phyloP scores from a whole-genome alignment of 2,888 invertebrate species.

The Muscina levida region DNA sequence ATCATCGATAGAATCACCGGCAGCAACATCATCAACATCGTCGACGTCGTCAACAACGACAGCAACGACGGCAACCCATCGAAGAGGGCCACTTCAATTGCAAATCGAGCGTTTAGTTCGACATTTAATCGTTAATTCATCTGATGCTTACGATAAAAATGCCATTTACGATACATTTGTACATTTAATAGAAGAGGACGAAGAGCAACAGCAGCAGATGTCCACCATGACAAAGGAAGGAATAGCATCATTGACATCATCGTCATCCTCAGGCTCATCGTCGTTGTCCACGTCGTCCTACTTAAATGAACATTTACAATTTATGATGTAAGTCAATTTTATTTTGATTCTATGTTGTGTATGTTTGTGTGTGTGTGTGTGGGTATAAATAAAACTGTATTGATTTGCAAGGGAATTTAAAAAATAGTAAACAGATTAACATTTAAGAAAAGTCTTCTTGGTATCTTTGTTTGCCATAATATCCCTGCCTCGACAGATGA shows the following conservation, averaged over 20 bases:
- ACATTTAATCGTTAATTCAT: conserved; percentile 65
- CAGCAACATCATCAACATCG: too few species aligned
- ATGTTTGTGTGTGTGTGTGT: background rate
- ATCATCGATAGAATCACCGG: conserved; percentile 32
- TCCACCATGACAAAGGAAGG: conserved; percentile 26
- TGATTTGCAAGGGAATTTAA: too few species aligned
- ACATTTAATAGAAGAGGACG: conserved; percentile 60
- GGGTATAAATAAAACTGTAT: background rate
- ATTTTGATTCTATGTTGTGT: conserved; percentile 54
- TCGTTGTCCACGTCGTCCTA: conserved; percentile 33
- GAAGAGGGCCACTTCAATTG: conserved; percentile 70
- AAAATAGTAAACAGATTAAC: too few species aligned
- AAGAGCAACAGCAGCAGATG: conserved; percentile 61
- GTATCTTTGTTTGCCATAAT: too few species aligned
- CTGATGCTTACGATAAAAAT: conserved; percentile 67
- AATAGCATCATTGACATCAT: conserved; percentile 43
- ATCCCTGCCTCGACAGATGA: too few species aligned
- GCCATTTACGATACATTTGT: conserved; percentile 71
- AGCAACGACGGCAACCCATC: conserved; percentile 51
- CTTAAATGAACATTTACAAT: conserved; percentile 67
- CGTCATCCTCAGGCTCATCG: conserved; percentile 30
- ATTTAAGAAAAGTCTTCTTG: too few species aligned
- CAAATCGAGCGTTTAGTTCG: conserved; percentile 74
- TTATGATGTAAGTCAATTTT: conserved; percentile 67
- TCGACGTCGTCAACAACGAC: conserved; percentile 10